These are phyloP conservation scores for Chloebia gouldiae DNA, from an alignment of 2,113 vertebrate species.

Conservation along the genomic window DNA sequence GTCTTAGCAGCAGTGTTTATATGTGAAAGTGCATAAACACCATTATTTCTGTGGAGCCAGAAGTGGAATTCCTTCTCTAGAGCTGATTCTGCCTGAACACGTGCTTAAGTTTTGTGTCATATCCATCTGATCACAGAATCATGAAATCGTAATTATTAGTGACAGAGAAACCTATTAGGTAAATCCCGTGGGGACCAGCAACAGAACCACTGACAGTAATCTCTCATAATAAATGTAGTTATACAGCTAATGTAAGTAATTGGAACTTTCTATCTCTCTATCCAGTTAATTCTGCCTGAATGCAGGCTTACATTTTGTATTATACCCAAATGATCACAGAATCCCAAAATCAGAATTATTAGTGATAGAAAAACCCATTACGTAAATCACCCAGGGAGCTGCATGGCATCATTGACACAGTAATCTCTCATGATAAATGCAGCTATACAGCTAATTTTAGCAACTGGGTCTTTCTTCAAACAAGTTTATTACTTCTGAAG, in stretches of 20 bases:
- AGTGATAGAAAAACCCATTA: constrained; percentile 12
- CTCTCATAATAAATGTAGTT: neutral
- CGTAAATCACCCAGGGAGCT: neutral
- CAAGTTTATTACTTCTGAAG: neutral
- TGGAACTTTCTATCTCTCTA: constrained; percentile 35
- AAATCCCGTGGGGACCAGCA: neutral
- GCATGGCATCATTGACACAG: neutral
- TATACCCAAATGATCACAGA: constrained; percentile 13
- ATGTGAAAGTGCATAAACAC: constrained; percentile 14
- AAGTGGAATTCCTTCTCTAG: constrained; percentile 13
- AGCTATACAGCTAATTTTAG: constrained; percentile 25
- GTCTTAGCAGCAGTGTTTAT: constrained; percentile 37
- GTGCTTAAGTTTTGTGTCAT: neutral
- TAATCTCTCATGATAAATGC: constrained; percentile 14
- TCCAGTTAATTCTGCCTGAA: constrained; percentile 55
- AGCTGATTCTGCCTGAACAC: neutral
- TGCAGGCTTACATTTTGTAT: neutral
- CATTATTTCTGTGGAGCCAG: constrained; percentile 14
- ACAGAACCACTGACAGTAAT: constrained; percentile 4
- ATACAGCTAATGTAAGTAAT: constrained; percentile 34
- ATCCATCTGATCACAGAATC: neutral
- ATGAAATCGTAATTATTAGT: constrained; percentile 19
- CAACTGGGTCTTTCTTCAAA: constrained; percentile 4
- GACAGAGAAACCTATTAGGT: constrained; percentile 39
- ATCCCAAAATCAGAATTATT: constrained; percentile 41